Conservation (phyloP, 1,140 invertebrate genomes). For the Pissodes strobi region DNA sequence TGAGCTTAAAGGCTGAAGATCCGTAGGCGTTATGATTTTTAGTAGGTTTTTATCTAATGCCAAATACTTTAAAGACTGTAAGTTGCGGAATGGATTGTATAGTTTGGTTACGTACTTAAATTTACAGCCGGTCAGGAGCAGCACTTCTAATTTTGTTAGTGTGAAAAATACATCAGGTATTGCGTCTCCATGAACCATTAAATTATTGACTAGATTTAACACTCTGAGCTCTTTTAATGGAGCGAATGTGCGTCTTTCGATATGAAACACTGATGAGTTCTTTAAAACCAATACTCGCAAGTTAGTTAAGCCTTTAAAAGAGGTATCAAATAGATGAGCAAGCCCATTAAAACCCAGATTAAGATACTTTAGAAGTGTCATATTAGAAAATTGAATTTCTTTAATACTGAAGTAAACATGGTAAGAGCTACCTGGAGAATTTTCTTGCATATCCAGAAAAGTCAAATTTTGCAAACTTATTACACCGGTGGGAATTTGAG, state of each 20-base stretch:
- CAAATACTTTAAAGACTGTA: slow-evolving; percentile 59
- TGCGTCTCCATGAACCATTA: slow-evolving; percentile 46
- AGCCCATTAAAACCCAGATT: slow-evolving; percentile 59
- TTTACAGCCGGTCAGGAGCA: slow-evolving; percentile 58
- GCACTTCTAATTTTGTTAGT: slow-evolving; percentile 57
- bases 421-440: slow-evolving; percentile 56
- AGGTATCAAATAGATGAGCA: slow-evolving; percentile 56
- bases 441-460: slow-evolving; percentile 59
- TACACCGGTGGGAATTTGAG: slow-evolving; percentile 56
- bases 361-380: slow-evolving; percentile 41
- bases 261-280: slow-evolving; percentile 59
- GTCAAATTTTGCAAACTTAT: slow-evolving; percentile 55
- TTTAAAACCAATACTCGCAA: slow-evolving; percentile 58
- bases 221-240: slow-evolving; percentile 56
- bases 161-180: slow-evolving; percentile 58
- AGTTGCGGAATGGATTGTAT: slow-evolving; percentile 58
- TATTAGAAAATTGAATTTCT: slow-evolving; percentile 49
- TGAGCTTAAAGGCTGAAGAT: slow-evolving; percentile 56
- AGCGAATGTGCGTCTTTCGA: slow-evolving; percentile 56
- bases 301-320: slow-evolving; percentile 58
- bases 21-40: slow-evolving; percentile 53
- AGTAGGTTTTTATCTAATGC: slow-evolving; percentile 59
- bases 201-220: slow-evolving; percentile 61
- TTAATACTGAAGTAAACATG: slow-evolving; percentile 57
- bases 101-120: slow-evolving; percentile 56